These are phyloP conservation scores for Furnarius figulus DNA, from an alignment of 2,113 vertebrate species.

Conservation along the genomic window DNA sequence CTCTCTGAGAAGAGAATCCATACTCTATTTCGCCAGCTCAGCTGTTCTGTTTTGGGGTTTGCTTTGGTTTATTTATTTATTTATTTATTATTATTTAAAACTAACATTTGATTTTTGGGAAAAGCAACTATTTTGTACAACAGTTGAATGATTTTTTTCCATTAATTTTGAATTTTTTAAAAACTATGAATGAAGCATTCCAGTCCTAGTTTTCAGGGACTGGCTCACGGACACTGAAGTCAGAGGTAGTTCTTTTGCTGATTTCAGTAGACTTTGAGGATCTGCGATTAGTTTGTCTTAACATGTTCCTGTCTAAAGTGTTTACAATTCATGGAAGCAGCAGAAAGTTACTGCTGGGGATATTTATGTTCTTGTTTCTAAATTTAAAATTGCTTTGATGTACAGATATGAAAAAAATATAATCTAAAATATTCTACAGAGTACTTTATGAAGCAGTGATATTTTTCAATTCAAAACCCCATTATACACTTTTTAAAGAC, in stretches of 20 bases:
- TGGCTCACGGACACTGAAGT: not conserved
- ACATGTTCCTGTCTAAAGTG: not conserved
- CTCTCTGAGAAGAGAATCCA: not conserved
- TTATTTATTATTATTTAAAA: not conserved
- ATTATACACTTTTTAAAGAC: not conserved
- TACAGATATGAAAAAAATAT: not conserved
- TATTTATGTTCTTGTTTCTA: not conserved
- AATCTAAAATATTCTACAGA: not conserved
- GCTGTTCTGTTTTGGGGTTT: not conserved
- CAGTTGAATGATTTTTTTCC: not conserved
- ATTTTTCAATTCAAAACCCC: not conserved
- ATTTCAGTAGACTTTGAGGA: not conserved
- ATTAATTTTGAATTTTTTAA: not conserved
- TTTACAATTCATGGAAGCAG: not conserved
- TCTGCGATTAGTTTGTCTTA: not conserved
- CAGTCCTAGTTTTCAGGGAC: not conserved
- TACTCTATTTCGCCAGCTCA: not conserved
- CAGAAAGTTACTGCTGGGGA: not conserved
- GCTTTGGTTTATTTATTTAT: not conserved
- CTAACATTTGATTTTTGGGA: not conserved
- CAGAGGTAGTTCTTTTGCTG: not conserved
- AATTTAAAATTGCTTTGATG: not conserved
- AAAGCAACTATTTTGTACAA: not conserved
- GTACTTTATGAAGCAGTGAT: not conserved
- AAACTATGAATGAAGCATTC: not conserved